Evolutionary conservation across 2,888 invertebrate genomes (phyloP).

Genomic region (Altica lythri): DNA sequence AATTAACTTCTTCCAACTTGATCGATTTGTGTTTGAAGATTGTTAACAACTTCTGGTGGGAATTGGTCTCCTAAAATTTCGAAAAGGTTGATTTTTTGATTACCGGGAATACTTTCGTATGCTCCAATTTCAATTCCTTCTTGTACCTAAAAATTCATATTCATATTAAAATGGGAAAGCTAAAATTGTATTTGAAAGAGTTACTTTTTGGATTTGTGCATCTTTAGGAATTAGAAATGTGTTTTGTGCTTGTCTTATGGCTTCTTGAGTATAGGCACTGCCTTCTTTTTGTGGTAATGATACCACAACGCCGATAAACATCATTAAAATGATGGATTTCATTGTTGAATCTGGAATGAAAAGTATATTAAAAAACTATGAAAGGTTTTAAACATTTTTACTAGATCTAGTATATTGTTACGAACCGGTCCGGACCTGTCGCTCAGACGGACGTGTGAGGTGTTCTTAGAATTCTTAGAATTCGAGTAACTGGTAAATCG

Average conservation of each 20-base stretch:
- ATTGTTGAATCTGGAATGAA: slow-evolving; percentile 7
- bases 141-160: slow-evolving; percentile 62
- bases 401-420: too few relatives aligned
- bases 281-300: slow-evolving; percentile 79
- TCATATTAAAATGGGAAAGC: neutral
- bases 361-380: neutral
- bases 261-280: slow-evolving; percentile 81
- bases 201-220: slow-evolving; percentile 82
- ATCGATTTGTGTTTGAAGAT: slow-evolving; percentile 83
- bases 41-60: slow-evolving; percentile 85
- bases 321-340: slow-evolving; percentile 51
- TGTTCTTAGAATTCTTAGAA: neutral
- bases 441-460: neutral
- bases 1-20: slow-evolving; percentile 73
- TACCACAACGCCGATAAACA: slow-evolving; percentile 59
- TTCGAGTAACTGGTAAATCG: too few relatives aligned
- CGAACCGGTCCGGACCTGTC: neutral
- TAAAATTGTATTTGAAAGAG: neutral
- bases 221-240: slow-evolving; percentile 84
- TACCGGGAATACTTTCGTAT: slow-evolving; percentile 83
- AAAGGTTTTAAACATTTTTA: neutral
- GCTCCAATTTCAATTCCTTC: slow-evolving; percentile 86
- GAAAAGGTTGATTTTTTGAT: slow-evolving; percentile 82
- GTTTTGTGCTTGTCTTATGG: slow-evolving; percentile 85
- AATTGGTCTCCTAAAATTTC: slow-evolving; percentile 85